Evolutionary conservation across 2,888 invertebrate genomes (phyloP).

Genomic region (Phyllotreta striolata): DNA sequence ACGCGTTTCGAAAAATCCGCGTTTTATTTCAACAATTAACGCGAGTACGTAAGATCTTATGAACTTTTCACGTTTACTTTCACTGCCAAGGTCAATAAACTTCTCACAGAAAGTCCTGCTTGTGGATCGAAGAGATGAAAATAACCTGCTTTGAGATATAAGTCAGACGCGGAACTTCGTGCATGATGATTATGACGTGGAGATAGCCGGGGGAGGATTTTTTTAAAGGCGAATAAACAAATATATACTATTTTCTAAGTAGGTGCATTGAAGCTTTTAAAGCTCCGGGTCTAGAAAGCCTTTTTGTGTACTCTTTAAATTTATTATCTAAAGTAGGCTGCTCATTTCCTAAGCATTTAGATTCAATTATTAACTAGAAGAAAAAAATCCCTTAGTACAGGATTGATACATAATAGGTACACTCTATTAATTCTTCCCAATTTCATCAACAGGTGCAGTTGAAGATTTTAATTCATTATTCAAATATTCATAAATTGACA

Average conservation of each 20-base stretch:
- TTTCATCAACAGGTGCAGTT: no score
- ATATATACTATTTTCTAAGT: neutral
- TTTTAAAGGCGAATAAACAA: conserved; percentile 1
- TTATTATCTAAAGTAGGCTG: no score
- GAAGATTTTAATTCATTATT: neutral
- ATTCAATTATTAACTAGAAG: no score
- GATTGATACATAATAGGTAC: no score
- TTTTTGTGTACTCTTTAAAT: no score
- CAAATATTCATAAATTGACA: neutral
- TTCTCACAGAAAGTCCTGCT: conserved; percentile 20
- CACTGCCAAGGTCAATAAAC: conserved; percentile 40
- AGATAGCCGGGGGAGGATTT: conserved; percentile 6
- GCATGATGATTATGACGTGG: conserved; percentile 9
- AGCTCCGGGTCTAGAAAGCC: no score
- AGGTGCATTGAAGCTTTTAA: no score
- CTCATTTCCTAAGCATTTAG: no score
- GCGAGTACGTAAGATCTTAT: conserved; percentile 9
- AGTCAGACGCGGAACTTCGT: conserved; percentile 30
- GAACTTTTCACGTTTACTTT: conserved; percentile 30
- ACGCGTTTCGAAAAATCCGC: neutral
- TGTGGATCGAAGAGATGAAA: conserved; percentile 30
- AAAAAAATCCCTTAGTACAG: no score
- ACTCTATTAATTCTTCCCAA: no score
- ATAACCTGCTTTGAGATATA: conserved; percentile 24
- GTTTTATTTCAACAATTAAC: conserved; percentile 3